These are phyloP conservation scores for Plusia festucae DNA, from an alignment of 2,888 invertebrate species.

Conservation along the genomic window DNA sequence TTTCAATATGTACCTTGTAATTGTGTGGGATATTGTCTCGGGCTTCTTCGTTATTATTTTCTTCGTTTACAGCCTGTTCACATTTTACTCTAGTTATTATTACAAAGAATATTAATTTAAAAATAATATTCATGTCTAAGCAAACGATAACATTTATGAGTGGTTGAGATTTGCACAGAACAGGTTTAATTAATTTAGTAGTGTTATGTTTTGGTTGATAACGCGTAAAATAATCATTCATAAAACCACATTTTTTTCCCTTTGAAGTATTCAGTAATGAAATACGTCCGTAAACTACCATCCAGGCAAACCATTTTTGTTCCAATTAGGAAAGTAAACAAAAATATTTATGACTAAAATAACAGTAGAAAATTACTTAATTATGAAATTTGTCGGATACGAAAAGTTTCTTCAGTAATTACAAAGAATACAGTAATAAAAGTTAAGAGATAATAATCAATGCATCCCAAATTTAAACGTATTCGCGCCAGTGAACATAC, in stretches of 20 bases:
- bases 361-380: no score
- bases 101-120: slow-evolving; percentile 19
- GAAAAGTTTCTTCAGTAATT: no score
- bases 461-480: slow-evolving; percentile 12
- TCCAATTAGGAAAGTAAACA: no score
- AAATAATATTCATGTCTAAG: slow-evolving; percentile 31
- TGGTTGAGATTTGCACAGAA: slow-evolving; percentile 13
- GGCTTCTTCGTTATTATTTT: slow-evolving; percentile 13
- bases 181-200: slow-evolving; percentile 52
- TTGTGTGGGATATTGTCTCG: slow-evolving; percentile 1
- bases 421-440: neutral
- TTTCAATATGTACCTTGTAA: slow-evolving; percentile 37
- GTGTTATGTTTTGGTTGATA: slow-evolving; percentile 50
- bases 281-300: no score
- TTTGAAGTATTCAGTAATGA: no score
- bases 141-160: slow-evolving; percentile 43
- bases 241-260: neutral
- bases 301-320: no score
- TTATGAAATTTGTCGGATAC: neutral
- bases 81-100: slow-evolving; percentile 17
- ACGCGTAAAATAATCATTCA: slow-evolving; percentile 31
- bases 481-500: slow-evolving; percentile 35
- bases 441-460: slow-evolving; percentile 23
- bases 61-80: slow-evolving; percentile 17
- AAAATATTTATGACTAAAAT: no score